Conservation (phyloP, 2,888 invertebrate genomes). For the Mythimna vitellina region DNA sequence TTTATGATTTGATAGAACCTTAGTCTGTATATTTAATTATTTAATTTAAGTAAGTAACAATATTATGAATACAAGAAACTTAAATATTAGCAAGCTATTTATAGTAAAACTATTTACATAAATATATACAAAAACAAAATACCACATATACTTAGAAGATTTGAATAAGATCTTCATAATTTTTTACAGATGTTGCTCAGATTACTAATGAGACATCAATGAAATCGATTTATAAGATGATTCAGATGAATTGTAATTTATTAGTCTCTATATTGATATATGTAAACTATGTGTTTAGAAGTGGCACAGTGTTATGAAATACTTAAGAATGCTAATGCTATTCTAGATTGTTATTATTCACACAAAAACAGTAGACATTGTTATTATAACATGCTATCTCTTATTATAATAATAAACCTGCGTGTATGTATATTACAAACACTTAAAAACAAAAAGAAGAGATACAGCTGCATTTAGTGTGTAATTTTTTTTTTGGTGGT, state of each 20-base stretch:
- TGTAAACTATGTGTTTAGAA: background rate
- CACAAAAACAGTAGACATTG: conserved; percentile 11
- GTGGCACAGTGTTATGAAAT: conserved; percentile 25
- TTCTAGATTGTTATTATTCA: conserved; percentile 17
- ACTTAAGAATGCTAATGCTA: conserved; percentile 7
- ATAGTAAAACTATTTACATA: no score
- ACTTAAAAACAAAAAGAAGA: background rate
- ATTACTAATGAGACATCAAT: background rate
- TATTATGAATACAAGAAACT: no score
- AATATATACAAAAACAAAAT: no score
- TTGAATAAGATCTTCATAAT: conserved; percentile 27
- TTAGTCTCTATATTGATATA: background rate
- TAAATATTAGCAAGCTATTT: no score
- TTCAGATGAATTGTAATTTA: background rate
- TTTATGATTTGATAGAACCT: background rate
- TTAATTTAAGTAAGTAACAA: no score
- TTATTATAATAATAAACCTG: background rate
- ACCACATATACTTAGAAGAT: conserved; percentile 12
- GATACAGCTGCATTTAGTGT: background rate
- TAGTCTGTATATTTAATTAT: background rate
- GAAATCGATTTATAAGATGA: background rate
- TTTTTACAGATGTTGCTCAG: background rate
- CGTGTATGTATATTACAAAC: background rate
- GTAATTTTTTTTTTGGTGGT: background rate
- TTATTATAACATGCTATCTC: background rate